A percentile compares a stretch with the other conserved stretches of the same genome.
phyloP scores from a whole-genome alignment of 2,113 vertebrate species.

The Myodes glareolus region DNA sequence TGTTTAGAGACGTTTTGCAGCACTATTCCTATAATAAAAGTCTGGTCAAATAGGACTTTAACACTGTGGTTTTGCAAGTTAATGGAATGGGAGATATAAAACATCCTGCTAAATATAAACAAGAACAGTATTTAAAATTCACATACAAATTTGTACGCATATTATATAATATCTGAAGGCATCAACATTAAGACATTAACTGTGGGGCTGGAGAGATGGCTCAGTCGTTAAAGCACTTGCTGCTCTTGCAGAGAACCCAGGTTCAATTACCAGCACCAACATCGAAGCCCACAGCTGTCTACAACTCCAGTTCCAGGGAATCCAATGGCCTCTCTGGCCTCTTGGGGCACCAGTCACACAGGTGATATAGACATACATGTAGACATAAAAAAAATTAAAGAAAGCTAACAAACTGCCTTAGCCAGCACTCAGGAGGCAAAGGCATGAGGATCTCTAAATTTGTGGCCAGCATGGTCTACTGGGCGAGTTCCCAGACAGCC shows the following conservation, averaged over 20 bases:
- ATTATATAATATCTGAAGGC: neutral
- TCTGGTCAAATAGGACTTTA: neutral
- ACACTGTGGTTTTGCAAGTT: neutral
- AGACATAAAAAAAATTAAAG: neutral
- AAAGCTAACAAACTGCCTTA: neutral
- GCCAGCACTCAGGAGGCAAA: neutral
- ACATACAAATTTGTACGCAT: neutral
- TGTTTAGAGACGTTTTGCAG: neutral
- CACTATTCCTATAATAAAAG: conserved; percentile 18
- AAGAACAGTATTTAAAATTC: neutral
- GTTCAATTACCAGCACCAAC: neutral
- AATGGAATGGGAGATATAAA: neutral
- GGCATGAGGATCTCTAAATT: neutral
- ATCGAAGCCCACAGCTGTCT: neutral
- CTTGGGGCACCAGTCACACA: neutral
- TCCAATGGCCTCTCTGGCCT: neutral
- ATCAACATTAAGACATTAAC: neutral
- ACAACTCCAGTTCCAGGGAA: neutral
- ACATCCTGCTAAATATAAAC: neutral
- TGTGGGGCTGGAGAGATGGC: neutral
- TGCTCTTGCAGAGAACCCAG: neutral
- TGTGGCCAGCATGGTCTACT: neutral
- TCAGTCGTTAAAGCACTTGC: neutral
- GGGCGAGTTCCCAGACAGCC: neutral
- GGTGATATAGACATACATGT: neutral